Base-by-base conservation (phyloP, 2,113 vertebrate genomes). In the Siphamia tubifer region DNA sequence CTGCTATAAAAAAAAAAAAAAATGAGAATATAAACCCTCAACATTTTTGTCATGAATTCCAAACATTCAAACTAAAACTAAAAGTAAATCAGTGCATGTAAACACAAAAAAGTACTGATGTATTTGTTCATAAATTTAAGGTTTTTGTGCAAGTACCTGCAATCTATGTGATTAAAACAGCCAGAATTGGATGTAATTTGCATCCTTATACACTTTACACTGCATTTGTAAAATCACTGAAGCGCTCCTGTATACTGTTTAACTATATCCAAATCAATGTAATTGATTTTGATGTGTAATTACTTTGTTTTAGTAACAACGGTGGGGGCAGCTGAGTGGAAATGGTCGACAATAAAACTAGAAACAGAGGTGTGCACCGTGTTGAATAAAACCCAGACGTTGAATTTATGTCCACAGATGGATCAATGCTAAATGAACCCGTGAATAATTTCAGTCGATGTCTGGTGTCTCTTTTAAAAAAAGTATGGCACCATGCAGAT, bases 231-330 rank as follows among this genome's bases (percentile, higher is more conserved):
- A 49, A 81, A 68, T 78, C 38, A 56, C 45, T 24, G 5, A 28
- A 28, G 35, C 42, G 32, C 30, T 36, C 47, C 40, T 28, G 58
- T 34, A 56, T 53, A 10, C 35, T 63, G 44, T 36, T 23, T 39
- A 32, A 42, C 49, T 13, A 42, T 25, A 56, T 71, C 52, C 52
- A 48, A 30, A 64, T 81, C 57, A 56, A 42, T 75, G 12, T 3
- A 11, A 84, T 62, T 23, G 54, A 77, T 64, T 71, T 24, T 20
- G 28, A 49, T 45, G 24, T 47, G 31, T 66, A 78, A 68, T 68
- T 54, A 44, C 53, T 65, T 68, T 68, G 69, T 64, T 60, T 60
- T 39, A 71, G 28, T 27, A 54, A 34, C 42, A 60, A 39, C 27
- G 21, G 20, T 40, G 11, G 13, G 24, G 28, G 12, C 12, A 54